Base-by-base conservation (phyloP, 2,113 vertebrate species). In the Arizona elegans region DNA sequence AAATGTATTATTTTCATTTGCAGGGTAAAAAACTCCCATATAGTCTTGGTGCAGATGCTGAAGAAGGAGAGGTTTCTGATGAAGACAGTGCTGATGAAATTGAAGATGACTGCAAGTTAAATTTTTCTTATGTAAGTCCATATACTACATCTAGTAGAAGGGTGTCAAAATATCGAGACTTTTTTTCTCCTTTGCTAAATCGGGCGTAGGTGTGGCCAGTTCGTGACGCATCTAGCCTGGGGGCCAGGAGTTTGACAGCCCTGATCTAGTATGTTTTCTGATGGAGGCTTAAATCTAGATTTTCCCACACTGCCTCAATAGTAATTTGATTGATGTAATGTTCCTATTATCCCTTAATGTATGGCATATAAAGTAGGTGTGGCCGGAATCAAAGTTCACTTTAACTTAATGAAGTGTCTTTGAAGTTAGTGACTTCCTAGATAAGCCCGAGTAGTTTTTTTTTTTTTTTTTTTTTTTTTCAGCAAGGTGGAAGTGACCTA, bases 21-120 rank as follows among this genome's bases (percentile, higher is more conserved):
- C 93, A 99, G 99, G 99, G 99, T 58, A 99, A 99, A 95, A 98
- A 99, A 93, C 95, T 99, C 94, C 98, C 99, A 1, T 98, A 96
- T 91, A 98, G 98, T 96, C 98, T 99, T 92, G 98, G 98, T 87
- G 98, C 98, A 2, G 99, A 99, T 62, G 99, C 98, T 0, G 99
- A 99, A 94, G 99, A 99, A 96, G 99, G 99, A 21, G 99, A 99
- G 90, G 99, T 99, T 91, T 99, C 99, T 0, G 99, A 99, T 58
- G 99, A 99, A 95, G 99, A 99, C 94, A 99, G 99, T 0, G 99
- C 99, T 11, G 99, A 99, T 96, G 99, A 99, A 96, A 99, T 99
- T 54, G 99, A 99, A 97, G 99, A 99, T 0, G 99, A 99, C 93
- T 99, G 99, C 98, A 99, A 99, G 93, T 97, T 99, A 50, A 99